These are phyloP conservation scores for Arremon brunneinucha DNA, from an alignment of 2,797 vertebrate genomes.

Conservation along the genomic window DNA sequence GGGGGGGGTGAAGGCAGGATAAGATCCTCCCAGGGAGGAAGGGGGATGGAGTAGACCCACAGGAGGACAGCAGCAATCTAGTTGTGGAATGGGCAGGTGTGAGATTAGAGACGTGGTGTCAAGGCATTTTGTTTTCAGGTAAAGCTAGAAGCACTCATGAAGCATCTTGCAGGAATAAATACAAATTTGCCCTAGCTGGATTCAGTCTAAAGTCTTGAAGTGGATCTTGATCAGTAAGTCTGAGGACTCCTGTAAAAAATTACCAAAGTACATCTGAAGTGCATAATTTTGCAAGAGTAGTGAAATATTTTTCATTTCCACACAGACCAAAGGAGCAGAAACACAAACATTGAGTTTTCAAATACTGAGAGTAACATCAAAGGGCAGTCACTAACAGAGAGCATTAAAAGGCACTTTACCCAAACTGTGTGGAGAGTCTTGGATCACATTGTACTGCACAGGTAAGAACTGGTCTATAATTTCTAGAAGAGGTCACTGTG, in stretches of 20 bases:
- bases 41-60: rapidly evolving
- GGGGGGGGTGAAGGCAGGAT: neutral
- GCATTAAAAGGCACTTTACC: neutral
- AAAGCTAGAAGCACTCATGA: neutral
- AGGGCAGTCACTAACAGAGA: neutral
- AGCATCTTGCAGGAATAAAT: neutral
- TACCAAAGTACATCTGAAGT: neutral
- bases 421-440: neutral
- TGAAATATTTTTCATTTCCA: neutral
- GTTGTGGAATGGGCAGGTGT: neutral
- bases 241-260: neutral
- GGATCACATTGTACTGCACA: neutral
- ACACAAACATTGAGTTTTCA: neutral
- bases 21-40: neutral
- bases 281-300: neutral
- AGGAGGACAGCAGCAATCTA: rapidly evolving
- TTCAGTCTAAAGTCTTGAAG: neutral
- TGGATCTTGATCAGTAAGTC: neutral
- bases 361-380: neutral
- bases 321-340: neutral
- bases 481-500: neutral
- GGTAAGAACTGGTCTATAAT: neutral
- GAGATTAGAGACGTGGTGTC: rapidly evolving
- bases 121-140: neutral
- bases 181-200: neutral